Base-by-base conservation (phyloP, 2,888 invertebrate species). In the Idaea dimidiata region DNA sequence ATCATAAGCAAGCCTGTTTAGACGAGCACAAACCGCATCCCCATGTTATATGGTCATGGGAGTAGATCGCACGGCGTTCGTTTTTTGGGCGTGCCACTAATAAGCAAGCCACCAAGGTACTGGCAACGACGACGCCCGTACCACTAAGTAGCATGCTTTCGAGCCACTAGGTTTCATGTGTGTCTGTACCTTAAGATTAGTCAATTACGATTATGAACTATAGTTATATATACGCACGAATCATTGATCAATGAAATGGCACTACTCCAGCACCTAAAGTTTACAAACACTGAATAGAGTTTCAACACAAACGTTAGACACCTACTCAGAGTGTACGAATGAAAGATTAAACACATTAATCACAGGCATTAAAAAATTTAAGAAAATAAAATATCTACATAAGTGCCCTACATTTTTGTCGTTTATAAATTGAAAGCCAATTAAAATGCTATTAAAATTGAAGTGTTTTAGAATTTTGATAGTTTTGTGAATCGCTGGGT, bases 221-320 rank as follows among this genome's bases (percentile, higher is more conserved):
- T 43, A 14, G 43, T 43, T 43, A 8, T 14, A 14, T 43, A 57
- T 56, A 55, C 54, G 16, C 56, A 18, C 54, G 18, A 61, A 70
- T 65, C 61, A 66, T 65, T 67, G 64, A 77, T 83, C 74, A 79
- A 79, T 77, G 69, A 75, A 73, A 73, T 81, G 79, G 78, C 82
- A 79, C 65, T 60, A 66, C 66, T 81, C 81, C 80, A 82, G 80
- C 59, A 61, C 62, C 70, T 72, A 31, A 68, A 81, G 79, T 84
- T 85, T 84, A 81, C 76, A 79, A 86, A 84, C 77, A 86, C 60
- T 74, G 63, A 66, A 62, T 63, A 58, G 61, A 66, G 58, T 71
- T 73, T 69, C 63, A 71, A 75, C 71, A 63, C 65, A 72, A 65
- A 70, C 33, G 31, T 14, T 43, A 33, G 16, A 60, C 43, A 62